phyloP scores from a whole-genome alignment of 1,140 invertebrate genomes.

The Drosophila sproati region DNA sequence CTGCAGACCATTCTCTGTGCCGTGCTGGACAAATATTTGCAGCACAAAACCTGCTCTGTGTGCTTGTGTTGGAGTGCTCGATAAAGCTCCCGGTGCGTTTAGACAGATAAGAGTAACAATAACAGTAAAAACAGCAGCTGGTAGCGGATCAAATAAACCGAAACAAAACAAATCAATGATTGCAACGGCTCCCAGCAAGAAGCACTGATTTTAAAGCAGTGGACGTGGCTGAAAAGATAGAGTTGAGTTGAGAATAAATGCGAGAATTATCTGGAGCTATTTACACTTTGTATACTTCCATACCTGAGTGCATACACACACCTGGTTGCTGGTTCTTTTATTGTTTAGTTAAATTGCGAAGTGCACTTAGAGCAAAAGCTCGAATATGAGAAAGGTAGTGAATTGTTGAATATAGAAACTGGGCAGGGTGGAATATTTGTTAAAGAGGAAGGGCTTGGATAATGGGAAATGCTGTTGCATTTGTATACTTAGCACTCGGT shows the following conservation, averaged over 20 bases:
- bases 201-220: constrained; percentile 16
- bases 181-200: constrained; percentile 19
- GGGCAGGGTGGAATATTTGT: background rate
- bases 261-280: background rate
- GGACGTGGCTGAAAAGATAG: constrained; percentile 26
- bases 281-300: background rate
- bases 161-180: constrained; percentile 38
- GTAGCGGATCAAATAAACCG: constrained; percentile 2
- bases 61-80: constrained; percentile 4
- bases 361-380: constrained; percentile 58
- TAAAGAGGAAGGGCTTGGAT: background rate
- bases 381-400: constrained; percentile 27
- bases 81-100: constrained; percentile 30
- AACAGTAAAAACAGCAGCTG: too few species aligned
- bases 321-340: constrained; percentile 36
- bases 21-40: constrained; percentile 23
- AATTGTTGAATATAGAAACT: constrained; percentile 17
- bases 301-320: background rate
- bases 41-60: background rate
- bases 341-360: constrained; percentile 65
- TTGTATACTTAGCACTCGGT: constrained; percentile 7
- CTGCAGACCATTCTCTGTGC: background rate
- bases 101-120: constrained; percentile 11
- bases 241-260: background rate
- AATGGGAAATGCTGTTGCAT: constrained; percentile 1